Evolutionary conservation across 2,113 vertebrate genomes (phyloP), one percentile per base, ranked within the genome.

Genomic region (Heterotilapia buettikoferi): DNA sequence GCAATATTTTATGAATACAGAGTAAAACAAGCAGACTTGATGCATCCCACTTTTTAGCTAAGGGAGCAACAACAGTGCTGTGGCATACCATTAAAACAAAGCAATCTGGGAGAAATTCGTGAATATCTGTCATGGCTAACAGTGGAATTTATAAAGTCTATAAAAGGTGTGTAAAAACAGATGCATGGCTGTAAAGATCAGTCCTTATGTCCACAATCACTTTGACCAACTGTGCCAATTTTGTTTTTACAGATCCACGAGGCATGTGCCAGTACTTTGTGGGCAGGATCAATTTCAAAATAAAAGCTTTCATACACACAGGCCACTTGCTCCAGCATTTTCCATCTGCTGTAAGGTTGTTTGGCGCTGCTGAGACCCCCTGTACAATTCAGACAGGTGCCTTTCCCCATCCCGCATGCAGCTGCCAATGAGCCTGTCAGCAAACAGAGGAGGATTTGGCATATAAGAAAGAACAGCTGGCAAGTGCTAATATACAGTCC

Each of bases 381-480:
- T 90, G 89, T 90, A 82, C 91, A 89, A 93, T 91, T 93, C 84
- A 90, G 93, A 94, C 94, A 93, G 94, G 95, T 93, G 91, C 91
- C 88, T 84, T 91, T 91, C 45, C 84, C 87, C 85, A 84, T 92
- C 92, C 85, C 89, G 81, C 90, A 78, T 73, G 89, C 93, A 92
- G 91, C 93, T 94, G 94, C 92, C 92, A 89, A 88, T 90, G 94
- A 92, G 92, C 43, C 94, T 76, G 86, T 94, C 92, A 82, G 92
- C 89, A 93, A 95, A 95, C 92, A 93, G 91, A 91, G 91, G 87
- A 84, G 82, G 73, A 92, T 90, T 71, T 92, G 92, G 92, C 93
- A 90, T 92, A 57, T 87, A 83, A 54, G 53, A 85, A 80, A 66
- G 88, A 93, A 95, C 95, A 96, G 92, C 92, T 95, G 94, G 86